Evolutionary conservation across 2,113 vertebrate genomes (phyloP).

Genomic region (Bettongia penicillata): DNA sequence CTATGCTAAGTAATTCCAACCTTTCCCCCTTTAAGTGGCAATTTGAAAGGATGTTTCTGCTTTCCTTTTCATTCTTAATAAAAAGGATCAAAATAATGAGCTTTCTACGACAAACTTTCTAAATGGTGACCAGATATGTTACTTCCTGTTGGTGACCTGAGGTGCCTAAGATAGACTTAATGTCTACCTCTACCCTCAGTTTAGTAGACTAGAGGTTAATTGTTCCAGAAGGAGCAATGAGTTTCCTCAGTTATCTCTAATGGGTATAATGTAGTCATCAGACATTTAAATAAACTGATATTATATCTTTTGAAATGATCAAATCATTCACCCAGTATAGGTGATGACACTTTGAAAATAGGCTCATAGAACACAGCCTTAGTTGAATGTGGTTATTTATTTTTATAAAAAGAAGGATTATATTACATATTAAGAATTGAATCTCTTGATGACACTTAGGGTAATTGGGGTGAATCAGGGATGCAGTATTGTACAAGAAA

Average conservation of each 20-base stretch:
- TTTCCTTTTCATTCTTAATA: slow-evolving; percentile 8
- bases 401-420: not conserved
- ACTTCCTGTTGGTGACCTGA: not conserved
- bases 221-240: not conserved
- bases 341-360: not conserved
- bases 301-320: not conserved
- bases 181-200: not conserved
- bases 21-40: not conserved
- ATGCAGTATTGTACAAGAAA: not conserved
- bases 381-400: not conserved
- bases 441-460: not conserved
- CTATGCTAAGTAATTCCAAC: not conserved
- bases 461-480: not conserved
- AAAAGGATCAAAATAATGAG: not conserved
- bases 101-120: not conserved
- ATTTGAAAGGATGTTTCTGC: not conserved
- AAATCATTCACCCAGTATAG: not conserved
- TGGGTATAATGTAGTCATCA: not conserved
- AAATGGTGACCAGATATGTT: not conserved
- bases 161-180: not conserved
- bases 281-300: not conserved
- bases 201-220: not conserved
- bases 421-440: not conserved
- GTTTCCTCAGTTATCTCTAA: not conserved
- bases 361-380: not conserved